Percentiles rank a stretch among this genome's conserved stretches.
Evolutionary conservation across 2,888 invertebrate genomes (phyloP).

Genomic region (Synanthedon formicaeformis): DNA sequence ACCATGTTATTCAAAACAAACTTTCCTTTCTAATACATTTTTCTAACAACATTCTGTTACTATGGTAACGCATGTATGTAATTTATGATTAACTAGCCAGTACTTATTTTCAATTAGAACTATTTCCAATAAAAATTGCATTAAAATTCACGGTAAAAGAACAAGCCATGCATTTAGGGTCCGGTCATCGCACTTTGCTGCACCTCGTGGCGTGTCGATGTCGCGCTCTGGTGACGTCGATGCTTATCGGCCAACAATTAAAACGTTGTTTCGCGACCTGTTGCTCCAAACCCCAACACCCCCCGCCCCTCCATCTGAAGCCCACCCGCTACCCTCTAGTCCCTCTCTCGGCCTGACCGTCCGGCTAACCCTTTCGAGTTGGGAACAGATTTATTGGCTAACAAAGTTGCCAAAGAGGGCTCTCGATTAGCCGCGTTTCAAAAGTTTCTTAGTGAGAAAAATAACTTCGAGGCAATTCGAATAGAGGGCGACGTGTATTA

Average conservation of each 20-base stretch:
- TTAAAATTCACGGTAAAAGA: background rate
- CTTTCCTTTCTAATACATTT: too few species aligned
- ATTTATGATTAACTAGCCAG: too few species aligned
- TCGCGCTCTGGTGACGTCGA: conserved; percentile 60
- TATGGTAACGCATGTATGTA: too few species aligned
- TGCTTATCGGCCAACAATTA: conserved; percentile 63
- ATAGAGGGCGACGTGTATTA: too few species aligned
- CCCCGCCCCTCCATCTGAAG: conserved; percentile 4
- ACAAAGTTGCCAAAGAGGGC: conserved; percentile 18
- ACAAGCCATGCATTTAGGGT: conserved; percentile 38
- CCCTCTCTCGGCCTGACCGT: conserved; percentile 26
- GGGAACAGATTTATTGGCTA: conserved; percentile 25
- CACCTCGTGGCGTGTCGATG: conserved; percentile 32
- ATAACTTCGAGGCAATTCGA: too few species aligned
- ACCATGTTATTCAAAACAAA: too few species aligned
- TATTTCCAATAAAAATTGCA: too few species aligned
- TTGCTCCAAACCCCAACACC: conserved; percentile 40
- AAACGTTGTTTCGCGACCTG: conserved; percentile 67
- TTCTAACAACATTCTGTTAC: too few species aligned
- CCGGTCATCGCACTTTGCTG: conserved; percentile 54
- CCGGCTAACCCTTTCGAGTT: conserved; percentile 18
- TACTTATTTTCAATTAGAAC: too few species aligned
- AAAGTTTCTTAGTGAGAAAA: conserved; percentile 6
- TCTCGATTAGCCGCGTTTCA: conserved; percentile 13
- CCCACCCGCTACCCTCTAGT: conserved; percentile 11